phyloP scores from a whole-genome alignment of 2,888 invertebrate genomes.

The Folsomia candida region DNA sequence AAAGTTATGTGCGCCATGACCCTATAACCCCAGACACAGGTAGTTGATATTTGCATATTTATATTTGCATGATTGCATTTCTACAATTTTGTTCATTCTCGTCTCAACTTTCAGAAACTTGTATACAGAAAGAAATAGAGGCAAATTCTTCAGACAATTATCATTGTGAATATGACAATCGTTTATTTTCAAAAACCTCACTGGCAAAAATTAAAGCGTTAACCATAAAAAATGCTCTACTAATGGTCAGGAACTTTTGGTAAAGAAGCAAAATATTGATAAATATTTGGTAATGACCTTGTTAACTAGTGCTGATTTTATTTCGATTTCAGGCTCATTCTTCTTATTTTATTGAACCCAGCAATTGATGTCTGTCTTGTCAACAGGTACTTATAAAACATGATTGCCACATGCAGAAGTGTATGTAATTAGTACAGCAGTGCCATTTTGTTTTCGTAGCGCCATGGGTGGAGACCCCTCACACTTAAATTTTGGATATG shows the following conservation, averaged over 20 bases:
- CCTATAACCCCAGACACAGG: neutral
- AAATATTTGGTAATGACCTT: too few relatives aligned
- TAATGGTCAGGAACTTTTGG: slow-evolving; percentile 6
- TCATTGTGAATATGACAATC: neutral
- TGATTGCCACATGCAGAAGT: too few relatives aligned
- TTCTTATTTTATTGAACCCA: neutral
- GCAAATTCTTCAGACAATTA: neutral
- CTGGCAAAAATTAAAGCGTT: neutral
- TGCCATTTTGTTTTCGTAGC: too few relatives aligned
- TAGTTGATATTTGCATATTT: neutral
- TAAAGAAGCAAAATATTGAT: too few relatives aligned
- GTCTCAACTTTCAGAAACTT: neutral
- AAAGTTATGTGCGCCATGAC: neutral
- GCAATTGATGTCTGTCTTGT: neutral
- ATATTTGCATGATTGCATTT: neutral
- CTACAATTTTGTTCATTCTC: neutral
- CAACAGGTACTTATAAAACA: too few relatives aligned
- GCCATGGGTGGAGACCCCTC: slow-evolving; percentile 1
- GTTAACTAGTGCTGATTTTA: too few relatives aligned
- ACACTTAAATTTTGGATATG: neutral
- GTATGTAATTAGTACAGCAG: too few relatives aligned
- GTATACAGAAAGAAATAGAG: neutral
- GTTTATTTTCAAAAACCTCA: neutral
- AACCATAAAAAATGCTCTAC: neutral
- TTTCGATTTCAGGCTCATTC: neutral